Evolutionary conservation across 2,888 invertebrate species (phyloP).

Genomic region (Ypsolopha scabrella): DNA sequence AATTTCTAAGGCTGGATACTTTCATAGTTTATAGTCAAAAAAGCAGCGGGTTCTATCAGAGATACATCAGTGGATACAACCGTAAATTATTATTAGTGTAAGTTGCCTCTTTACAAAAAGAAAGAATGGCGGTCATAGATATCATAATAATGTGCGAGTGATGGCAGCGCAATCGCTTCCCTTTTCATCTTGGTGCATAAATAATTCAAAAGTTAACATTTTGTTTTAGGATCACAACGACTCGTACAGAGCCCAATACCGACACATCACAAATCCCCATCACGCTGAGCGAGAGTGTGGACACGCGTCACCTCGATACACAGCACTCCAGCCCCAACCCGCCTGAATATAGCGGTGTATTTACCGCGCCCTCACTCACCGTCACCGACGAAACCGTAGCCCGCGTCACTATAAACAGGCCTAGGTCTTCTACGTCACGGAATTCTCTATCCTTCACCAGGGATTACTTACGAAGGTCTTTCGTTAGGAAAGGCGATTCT

Average conservation of each 20-base stretch:
- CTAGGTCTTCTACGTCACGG: conserved; percentile 33
- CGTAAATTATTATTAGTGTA: too few species aligned
- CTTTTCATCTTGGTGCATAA: too few species aligned
- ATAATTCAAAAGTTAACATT: neutral
- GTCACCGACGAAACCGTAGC: conserved; percentile 44
- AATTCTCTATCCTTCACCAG: conserved; percentile 43
- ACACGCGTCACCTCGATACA: conserved; percentile 23
- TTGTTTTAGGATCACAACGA: conserved; percentile 36
- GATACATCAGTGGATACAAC: too few species aligned
- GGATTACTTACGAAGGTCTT: conserved; percentile 48
- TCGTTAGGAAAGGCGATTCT: conserved; percentile 52
- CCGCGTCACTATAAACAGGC: conserved; percentile 8
- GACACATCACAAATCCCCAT: conserved; percentile 48
- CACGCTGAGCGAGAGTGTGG: conserved; percentile 53
- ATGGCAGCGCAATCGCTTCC: too few species aligned
- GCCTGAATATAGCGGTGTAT: conserved; percentile 32
- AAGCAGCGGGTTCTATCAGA: too few species aligned
- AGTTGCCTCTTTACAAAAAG: too few species aligned
- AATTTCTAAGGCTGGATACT: too few species aligned
- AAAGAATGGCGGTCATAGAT: too few species aligned
- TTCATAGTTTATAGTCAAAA: too few species aligned
- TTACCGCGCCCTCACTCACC: conserved; percentile 32
- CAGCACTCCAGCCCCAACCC: conserved; percentile 21
- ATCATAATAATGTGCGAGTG: too few species aligned
- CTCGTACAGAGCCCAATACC: conserved; percentile 26